phyloP scores from a whole-genome alignment of 2,888 invertebrate species.

The Drosophila atripex region DNA sequence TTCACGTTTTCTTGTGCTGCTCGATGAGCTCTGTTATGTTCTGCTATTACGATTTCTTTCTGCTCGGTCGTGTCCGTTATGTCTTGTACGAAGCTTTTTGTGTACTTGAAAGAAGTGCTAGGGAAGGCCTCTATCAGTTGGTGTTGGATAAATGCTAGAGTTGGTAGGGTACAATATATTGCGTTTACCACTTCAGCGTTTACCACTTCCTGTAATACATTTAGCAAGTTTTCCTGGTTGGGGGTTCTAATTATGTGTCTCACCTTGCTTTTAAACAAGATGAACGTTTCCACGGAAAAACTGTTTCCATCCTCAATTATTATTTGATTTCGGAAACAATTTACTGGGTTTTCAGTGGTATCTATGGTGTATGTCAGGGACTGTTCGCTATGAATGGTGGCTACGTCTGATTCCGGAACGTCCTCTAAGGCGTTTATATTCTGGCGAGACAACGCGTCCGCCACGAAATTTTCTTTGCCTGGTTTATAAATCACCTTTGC shows the following conservation, averaged over 20 bases:
- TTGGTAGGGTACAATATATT: slow-evolving; percentile 12
- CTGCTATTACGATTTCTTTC: no score
- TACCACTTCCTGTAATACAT: not conserved
- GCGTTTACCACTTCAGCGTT: slow-evolving; percentile 8
- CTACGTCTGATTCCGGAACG: slow-evolving; percentile 5
- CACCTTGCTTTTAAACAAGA: no score
- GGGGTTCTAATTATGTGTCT: slow-evolving; percentile 32
- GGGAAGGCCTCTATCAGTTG: slow-evolving; percentile 3
- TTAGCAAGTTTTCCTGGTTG: slow-evolving; percentile 16
- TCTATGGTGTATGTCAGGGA: no score
- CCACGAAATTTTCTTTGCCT: slow-evolving; percentile 24
- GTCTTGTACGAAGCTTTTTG: not conserved
- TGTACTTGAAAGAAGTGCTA: no score
- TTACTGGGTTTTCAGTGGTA: no score
- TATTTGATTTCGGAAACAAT: no score
- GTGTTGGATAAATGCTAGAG: slow-evolving; percentile 6
- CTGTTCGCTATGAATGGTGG: slow-evolving; percentile 38
- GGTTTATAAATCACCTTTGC: slow-evolving; percentile 5
- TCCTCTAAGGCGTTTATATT: slow-evolving; percentile 14
- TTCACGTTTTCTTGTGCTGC: no score
- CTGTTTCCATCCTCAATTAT: no score
- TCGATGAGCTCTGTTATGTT: no score
- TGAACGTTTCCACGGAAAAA: no score
- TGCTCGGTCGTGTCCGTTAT: no score
- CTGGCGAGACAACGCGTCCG: slow-evolving; percentile 24